phyloP scores from a whole-genome alignment of 2,113 vertebrate species.

The Apus apus region DNA sequence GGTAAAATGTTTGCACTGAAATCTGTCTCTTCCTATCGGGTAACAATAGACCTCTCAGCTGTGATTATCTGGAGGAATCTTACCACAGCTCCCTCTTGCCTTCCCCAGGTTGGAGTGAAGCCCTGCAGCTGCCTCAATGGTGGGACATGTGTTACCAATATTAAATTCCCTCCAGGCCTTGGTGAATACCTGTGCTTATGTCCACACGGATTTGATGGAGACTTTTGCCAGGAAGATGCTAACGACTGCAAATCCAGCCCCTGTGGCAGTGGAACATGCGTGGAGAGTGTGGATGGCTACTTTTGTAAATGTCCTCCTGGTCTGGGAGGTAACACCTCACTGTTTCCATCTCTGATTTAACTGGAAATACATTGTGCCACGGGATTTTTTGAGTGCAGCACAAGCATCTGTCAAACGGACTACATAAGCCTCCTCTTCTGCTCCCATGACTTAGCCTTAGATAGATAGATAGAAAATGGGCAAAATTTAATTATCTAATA shows the following conservation, averaged over 20 bases:
- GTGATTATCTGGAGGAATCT: not conserved
- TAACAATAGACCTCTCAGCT: not conserved
- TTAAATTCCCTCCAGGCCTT: constrained; percentile 80
- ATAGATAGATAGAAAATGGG: not conserved
- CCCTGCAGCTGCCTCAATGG: constrained; percentile 77
- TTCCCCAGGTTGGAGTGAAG: constrained; percentile 77
- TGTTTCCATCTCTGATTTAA: not conserved
- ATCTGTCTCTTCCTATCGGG: not conserved
- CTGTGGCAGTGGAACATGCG: not conserved
- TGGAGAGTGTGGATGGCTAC: not conserved
- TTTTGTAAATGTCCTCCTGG: constrained; percentile 46
- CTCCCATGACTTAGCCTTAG: not conserved
- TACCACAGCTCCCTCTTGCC: not conserved
- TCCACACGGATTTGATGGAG: constrained; percentile 70
- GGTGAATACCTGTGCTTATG: constrained; percentile 83
- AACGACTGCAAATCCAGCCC: constrained; percentile 67
- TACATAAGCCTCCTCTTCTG: not conserved
- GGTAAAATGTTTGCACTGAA: not conserved
- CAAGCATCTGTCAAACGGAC: not conserved
- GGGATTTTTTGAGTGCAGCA: not conserved
- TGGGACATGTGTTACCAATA: constrained; percentile 77
- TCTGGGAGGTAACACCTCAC: constrained; percentile 14
- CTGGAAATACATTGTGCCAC: too few species aligned
- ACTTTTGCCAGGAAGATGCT: constrained; percentile 70
- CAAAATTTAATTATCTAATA: not conserved